A percentile compares a stretch with the other conserved stretches of the same genome.
phyloP scores from a whole-genome alignment of 2,888 invertebrate genomes.

The Lasioglossum lativentre region DNA sequence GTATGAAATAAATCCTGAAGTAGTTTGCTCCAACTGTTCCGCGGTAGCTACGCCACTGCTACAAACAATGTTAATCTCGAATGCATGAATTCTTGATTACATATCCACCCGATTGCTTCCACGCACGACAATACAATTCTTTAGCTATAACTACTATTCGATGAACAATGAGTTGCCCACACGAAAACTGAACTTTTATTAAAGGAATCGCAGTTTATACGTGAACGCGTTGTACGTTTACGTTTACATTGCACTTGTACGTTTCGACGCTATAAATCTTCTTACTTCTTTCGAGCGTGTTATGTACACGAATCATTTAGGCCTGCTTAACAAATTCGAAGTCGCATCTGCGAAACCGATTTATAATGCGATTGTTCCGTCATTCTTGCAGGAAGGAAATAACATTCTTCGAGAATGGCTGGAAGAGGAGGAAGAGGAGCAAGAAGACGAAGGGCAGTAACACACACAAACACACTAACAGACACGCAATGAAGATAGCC shows the following conservation, averaged over 20 bases:
- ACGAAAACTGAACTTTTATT: background rate
- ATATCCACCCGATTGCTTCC: conserved; percentile 26
- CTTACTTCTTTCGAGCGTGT: conserved; percentile 22
- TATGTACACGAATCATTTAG: conserved; percentile 14
- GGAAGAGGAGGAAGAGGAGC: conserved; percentile 69
- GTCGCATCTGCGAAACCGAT: background rate
- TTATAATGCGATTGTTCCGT: background rate
- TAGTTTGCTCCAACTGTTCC: no score
- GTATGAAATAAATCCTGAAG: no score
- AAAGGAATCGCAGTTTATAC: conserved; percentile 13
- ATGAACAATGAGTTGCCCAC: conserved; percentile 15
- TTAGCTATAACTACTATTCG: conserved; percentile 11
- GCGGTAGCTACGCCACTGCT: no score
- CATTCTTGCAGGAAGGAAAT: conserved; percentile 78
- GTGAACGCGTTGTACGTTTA: conserved; percentile 25
- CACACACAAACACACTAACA: conserved; percentile 14
- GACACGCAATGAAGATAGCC: conserved; percentile 49
- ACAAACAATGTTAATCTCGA: background rate
- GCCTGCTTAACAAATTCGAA: conserved; percentile 30
- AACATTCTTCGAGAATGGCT: conserved; percentile 81
- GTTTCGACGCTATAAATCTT: conserved; percentile 11
- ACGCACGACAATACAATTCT: conserved; percentile 30
- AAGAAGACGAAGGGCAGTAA: conserved; percentile 71
- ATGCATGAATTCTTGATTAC: conserved; percentile 8
- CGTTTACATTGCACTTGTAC: conserved; percentile 11